Evolutionary conservation across 2,888 invertebrate species (phyloP), one percentile per base, ranked within the genome.

Genomic region (Iphiclides podalirius): DNA sequence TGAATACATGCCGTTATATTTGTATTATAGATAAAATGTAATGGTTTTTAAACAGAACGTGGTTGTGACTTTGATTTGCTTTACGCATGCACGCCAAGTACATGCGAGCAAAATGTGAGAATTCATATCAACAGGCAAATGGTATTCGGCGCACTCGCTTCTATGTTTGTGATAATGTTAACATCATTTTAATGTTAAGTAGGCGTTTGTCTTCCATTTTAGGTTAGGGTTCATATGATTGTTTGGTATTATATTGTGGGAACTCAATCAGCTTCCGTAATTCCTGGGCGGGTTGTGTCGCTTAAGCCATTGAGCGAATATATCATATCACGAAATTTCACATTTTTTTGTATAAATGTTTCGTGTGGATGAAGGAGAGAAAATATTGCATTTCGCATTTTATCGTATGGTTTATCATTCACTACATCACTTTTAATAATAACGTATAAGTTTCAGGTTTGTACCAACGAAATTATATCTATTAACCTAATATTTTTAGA

Each of bases 291-390:
- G 26, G 26, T 53, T 53, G n/a, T 14, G 33, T 47, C 41, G 47
- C 26, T 37, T 31, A 13, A 11, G 26, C 40, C 40, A 26, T 33
- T 43, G 8, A 26, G 34, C 17, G 13, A 47, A 47, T 48, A 42
- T 6, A 44, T 52, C 52, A 49, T 49, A 54, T 52, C 47, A 47
- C n/a, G n/a, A n/a, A n/a, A n/a, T n/a, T n/a, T n/a, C n/a, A n/a
- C n/a, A n/a, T n/a, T n/a, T n/a, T n/a, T n/a, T n/a, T n/a, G n/a
- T n/a, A n/a, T n/a, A n/a, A n/a, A n/a, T n/a, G n/a, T n/a, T n/a
- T n/a, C n/a, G n/a, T n/a, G n/a, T n/a, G n/a, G n/a, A n/a, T n/a
- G n/a, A n/a, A n/a, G n/a, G n/a, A n/a, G n/a, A n/a, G n/a, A n/a
- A n/a, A n/a, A n/a, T n/a, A n/a, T n/a, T n/a, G n/a, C n/a, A n/a